Evolutionary conservation across 1,140 invertebrate genomes (phyloP), one percentile per base, ranked within the genome.

Genomic region (Parapsyche elsis): DNA sequence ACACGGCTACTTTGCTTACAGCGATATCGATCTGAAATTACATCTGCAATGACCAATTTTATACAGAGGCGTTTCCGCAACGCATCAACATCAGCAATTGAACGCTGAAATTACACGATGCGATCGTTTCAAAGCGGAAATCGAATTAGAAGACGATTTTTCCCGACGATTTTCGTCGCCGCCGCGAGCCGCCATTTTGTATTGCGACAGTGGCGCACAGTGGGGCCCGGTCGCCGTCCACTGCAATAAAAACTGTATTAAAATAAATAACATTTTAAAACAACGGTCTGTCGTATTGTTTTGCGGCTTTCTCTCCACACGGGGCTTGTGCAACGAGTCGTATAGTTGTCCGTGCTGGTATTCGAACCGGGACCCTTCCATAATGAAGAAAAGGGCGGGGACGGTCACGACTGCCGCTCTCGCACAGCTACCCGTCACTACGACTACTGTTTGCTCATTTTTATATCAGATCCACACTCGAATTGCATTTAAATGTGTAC

Each of bases 361-460:
- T 61, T 75, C 49, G 71, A 80, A 74, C 79, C 71, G 71, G 79
- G 23, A 73, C 77, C 75, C 75, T 77, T 77, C 79, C 38, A 30
- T 80, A 80, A 80, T 80, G 79, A 80, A 80, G 21, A 80, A 80
- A 80, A 64, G 79, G 79, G 79, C 79, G 79, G 45, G 26, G 46
- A 71, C 79, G 53, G 71, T 80, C 79, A 80, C 79, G 79, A 80
- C 71, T 57, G 26, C 30, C 30, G 2, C 46, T n/a, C n/a, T 44
- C 64, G 24, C 26, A n/a, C 44, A n/a, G 71, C 71, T 75, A 75
- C 71, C 53, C 49, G 53, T 23, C 71, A 61, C 16, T 16, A 24
- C 24, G 59, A 78, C 77, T 78, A 78, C 77, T 71, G 77, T 78
- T 78, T 71, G 70, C 61, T 73, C 5, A 21, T 23, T 57, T 19